Base-by-base conservation (phyloP, 2,888 invertebrate species). In the Leptinotarsa peninsularis region DNA sequence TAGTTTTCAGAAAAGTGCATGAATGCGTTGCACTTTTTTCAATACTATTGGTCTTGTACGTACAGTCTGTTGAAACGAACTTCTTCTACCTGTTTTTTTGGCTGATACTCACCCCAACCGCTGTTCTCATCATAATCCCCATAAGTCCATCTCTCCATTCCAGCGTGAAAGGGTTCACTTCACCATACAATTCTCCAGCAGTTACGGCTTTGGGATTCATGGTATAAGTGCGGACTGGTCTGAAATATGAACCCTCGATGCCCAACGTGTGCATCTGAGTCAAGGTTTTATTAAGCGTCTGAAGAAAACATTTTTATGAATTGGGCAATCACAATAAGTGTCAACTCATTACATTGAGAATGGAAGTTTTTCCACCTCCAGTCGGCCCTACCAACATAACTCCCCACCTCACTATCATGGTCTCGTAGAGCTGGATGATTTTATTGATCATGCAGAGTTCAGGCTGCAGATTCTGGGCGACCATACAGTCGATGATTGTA, bases 381-480 rank as follows among this genome's bases (percentile, higher is more conserved):
- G 96, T 96, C 0, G 96, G 96, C 0, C 97, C 97, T 0, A 97
- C 96, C 78, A 96, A 88, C 96, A 97, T 97, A 1, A 97, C 96
- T 3, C 97, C 97, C 92, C 97, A 96, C 21, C 97, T 91, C 4
- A 97, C 96, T 79, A 94, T 93, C 95, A 97, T 95, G 0, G 96
- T 97, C 87, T 97, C 97, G 85, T 95, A 95, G 14, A 97, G 89
- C 86, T 97, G 96, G 78, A 97, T 95, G 21, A 94, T 92, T 89
- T 96, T 95, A 60, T 89, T 89, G 54, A 94, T 91, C 87, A 94
- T 93, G 82, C 91, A 90, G 0, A 83, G 80, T 80, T 94, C 93
- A 0, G 93, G 89, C 86, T 96, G 95, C 4, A 94, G 87, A 78
- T 92, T 93, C 23, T 89, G 89, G 4, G 91, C 90, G 63, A 90